Evolutionary conservation across 2,113 vertebrate genomes (phyloP).

Genomic region (Mormyrus lacerda): DNA sequence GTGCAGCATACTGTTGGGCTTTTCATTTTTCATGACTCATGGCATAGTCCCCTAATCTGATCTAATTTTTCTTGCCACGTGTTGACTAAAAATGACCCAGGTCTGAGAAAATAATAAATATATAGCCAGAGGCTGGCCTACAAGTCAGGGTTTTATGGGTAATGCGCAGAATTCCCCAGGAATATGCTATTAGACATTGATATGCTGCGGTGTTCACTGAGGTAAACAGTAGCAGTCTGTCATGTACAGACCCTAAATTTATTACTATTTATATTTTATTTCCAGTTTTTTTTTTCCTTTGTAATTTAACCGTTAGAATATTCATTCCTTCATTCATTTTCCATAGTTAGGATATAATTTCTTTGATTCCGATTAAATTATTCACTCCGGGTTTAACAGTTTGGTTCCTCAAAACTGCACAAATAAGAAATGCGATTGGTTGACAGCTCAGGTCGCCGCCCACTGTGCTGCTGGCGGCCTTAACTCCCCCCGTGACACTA

Average conservation of each 20-base stretch:
- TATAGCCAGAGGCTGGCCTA: neutral
- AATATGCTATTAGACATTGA: neutral
- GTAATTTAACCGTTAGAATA: neutral
- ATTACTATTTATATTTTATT: neutral
- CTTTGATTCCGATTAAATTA: neutral
- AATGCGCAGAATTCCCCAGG: neutral
- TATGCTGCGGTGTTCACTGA: neutral
- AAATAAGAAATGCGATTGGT: neutral
- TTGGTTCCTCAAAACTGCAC: neutral
- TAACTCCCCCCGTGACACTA: too few relatives aligned
- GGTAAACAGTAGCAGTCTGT: neutral
- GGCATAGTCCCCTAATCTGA: neutral
- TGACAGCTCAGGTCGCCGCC: neutral
- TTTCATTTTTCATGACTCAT: neutral
- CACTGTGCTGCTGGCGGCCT: neutral
- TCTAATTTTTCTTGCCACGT: neutral
- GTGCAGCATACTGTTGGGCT: neutral
- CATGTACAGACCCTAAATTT: neutral
- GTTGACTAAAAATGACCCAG: neutral
- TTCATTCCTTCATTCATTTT: neutral
- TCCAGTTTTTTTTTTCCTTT: neutral
- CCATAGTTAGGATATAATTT: neutral
- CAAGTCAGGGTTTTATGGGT: neutral
- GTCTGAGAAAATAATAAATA: constrained; percentile 2
- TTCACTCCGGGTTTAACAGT: neutral